phyloP scores from a whole-genome alignment of 2,888 invertebrate species.

The Colostygia pectinataria region DNA sequence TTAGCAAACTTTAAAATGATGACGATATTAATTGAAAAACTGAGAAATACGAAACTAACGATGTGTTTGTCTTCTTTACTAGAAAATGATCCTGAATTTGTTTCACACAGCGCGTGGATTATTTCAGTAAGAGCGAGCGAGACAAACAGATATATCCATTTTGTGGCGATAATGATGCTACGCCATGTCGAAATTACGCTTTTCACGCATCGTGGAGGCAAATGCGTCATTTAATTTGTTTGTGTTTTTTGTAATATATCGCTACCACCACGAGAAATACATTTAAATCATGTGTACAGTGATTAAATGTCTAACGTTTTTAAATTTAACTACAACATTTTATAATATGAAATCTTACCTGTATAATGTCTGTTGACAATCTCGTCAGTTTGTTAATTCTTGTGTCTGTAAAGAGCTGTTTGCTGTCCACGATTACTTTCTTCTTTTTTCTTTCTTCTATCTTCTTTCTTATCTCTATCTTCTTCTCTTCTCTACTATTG shows the following conservation, averaged over 20 bases:
- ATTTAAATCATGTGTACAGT: no score
- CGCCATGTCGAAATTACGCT: conserved; percentile 26
- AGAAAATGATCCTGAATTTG: conserved; percentile 32
- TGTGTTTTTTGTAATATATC: no score
- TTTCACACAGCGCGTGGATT: conserved; percentile 36
- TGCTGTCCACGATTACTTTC: conserved; percentile 20
- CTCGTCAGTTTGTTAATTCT: conserved; percentile 35
- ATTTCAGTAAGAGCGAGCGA: conserved; percentile 61
- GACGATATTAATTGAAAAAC: background rate
- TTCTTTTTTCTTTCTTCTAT: conserved; percentile 35
- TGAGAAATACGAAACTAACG: background rate
- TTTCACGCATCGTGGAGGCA: conserved; percentile 20
- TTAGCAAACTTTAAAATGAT: background rate
- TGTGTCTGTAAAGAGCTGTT: conserved; percentile 26
- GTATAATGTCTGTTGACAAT: conserved; percentile 26
- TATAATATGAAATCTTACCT: conserved; percentile 24
- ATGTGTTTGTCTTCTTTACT: background rate
- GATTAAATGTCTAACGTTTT: no score
- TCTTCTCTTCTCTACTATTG: conserved; percentile 56
- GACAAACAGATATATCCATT: conserved; percentile 51
- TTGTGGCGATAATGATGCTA: conserved; percentile 44
- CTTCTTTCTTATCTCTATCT: conserved; percentile 40
- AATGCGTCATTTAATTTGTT: conserved; percentile 15
- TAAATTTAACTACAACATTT: no score
- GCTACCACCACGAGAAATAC: no score